Base-by-base conservation (phyloP, 2,888 invertebrate genomes). In the Abscondita cerata region DNA sequence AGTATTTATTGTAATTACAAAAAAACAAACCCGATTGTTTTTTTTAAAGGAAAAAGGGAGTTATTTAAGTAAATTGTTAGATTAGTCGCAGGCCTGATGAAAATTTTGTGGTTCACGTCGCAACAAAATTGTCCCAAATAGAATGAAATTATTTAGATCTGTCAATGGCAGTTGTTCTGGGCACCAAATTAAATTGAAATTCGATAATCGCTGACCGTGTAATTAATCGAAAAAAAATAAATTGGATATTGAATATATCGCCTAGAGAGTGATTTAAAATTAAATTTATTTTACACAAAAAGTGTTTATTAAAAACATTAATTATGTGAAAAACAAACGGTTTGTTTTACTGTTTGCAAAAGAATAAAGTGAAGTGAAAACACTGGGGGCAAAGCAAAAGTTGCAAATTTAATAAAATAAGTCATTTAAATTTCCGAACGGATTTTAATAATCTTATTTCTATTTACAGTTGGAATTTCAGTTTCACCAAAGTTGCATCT, bases 221-320 rank as follows among this genome's bases (percentile, higher is more conserved):
- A 67, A 67, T 67, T 65, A 67, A 63, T 67, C 63, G 60, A 65
- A 65, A 56, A 63, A 67, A 67, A 59, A 59, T 59, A 59, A 65
- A 67, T 65, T 63, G 67, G 61, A 66, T 64, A 64, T 62, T 59
- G 64, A 62, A 64, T 52, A 60, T 60, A 56, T 52, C 46, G 53
- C 47, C 52, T 40, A 52, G 25, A 54, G 52, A 38, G n/a, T n/a
- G 31, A 31, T 57, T 56, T 36, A 46, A 20, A 13, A 47, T 47
- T 34, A 33, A 44, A 51, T 41, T 44, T 38, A 34, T 50, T 56
- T 48, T 12, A 47, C 46, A n/a, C 46, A 55, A 55, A 55, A 55
- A 47, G 55, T 55, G 55, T 46, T 55, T 33, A 47, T 47, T 12
- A 33, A 55, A 41, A 41, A n/a, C n/a, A n/a, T n/a, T 16, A 13